Evolutionary conservation across 2,113 vertebrate genomes (phyloP).

Genomic region (Haemorhous mexicanus): DNA sequence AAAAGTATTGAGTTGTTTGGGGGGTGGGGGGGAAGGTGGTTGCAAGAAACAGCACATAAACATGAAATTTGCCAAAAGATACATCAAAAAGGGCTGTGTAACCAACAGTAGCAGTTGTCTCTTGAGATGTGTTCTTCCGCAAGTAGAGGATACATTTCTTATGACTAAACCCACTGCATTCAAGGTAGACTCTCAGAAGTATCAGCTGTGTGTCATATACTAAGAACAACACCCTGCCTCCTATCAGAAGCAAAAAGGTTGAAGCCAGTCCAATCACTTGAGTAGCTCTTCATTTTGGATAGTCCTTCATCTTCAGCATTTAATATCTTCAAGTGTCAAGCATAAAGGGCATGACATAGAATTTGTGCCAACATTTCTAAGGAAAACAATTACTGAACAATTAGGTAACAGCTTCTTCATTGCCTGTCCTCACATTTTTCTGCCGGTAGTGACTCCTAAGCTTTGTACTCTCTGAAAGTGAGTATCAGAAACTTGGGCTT

Average conservation of each 20-base stretch:
- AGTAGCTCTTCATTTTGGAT: not conserved
- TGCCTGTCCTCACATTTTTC: not conserved
- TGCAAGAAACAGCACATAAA: not conserved
- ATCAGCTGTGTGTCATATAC: not conserved
- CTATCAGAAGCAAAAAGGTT: not conserved
- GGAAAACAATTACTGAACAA: not conserved
- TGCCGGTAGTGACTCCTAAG: not conserved
- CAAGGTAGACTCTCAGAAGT: not conserved
- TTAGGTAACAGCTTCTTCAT: not conserved
- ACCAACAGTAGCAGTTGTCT: not conserved
- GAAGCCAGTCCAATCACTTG: not conserved
- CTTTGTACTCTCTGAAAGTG: not conserved
- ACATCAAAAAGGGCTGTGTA: not conserved
- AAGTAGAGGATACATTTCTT: not conserved
- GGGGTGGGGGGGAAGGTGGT: fast-evolving
- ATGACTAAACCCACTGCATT: not conserved
- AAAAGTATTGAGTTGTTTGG: not conserved
- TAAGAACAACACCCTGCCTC: not conserved
- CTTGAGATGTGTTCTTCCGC: not conserved
- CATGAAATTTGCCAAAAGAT: not conserved
- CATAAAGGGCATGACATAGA: not conserved
- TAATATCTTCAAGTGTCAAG: not conserved
- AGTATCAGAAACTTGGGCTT: not conserved
- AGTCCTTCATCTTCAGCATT: not conserved
- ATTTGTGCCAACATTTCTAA: not conserved